A percentile compares a stretch with the other conserved stretches of the same genome.
phyloP scores from a whole-genome alignment of 2,113 vertebrate species.

The Scalopus aquaticus region DNA sequence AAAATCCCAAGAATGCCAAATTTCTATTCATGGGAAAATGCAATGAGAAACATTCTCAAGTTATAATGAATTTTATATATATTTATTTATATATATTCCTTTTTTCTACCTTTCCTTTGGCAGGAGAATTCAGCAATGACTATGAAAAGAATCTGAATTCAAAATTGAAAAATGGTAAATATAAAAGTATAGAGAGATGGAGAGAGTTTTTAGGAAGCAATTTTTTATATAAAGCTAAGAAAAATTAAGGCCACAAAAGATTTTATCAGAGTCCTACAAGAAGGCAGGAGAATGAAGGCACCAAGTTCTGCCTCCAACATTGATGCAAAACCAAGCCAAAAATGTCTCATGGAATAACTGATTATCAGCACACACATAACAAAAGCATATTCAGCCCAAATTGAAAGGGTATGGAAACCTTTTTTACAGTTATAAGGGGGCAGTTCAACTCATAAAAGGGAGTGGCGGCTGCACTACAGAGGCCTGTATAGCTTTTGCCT shows the following conservation, averaged over 20 bases:
- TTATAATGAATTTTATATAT: slow-evolving; percentile 12
- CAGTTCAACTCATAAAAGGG: too few relatives aligned
- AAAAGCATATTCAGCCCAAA: too few relatives aligned
- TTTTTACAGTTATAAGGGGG: too few relatives aligned
- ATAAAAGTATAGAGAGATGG: not conserved
- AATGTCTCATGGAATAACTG: too few relatives aligned
- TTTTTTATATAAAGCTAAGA: not conserved
- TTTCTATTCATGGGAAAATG: slow-evolving; percentile 42
- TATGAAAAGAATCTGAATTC: not conserved
- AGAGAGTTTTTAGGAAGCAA: not conserved
- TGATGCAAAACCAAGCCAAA: too few relatives aligned
- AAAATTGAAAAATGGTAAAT: not conserved
- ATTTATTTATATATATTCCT: not conserved
- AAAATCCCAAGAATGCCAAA: not conserved
- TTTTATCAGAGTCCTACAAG: too few relatives aligned
- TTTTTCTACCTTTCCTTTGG: not conserved
- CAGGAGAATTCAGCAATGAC: not conserved
- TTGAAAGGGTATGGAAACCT: too few relatives aligned
- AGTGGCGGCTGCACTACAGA: too few relatives aligned
- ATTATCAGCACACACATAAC: too few relatives aligned
- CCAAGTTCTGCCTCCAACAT: too few relatives aligned
- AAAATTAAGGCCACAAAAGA: not conserved
- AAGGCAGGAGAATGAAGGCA: too few relatives aligned
- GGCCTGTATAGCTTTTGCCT: too few relatives aligned
- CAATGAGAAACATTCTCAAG: slow-evolving; percentile 20